These are phyloP conservation scores for Pangasius djambal DNA, from an alignment of 2,797 vertebrate species.

Conservation along the genomic window DNA sequence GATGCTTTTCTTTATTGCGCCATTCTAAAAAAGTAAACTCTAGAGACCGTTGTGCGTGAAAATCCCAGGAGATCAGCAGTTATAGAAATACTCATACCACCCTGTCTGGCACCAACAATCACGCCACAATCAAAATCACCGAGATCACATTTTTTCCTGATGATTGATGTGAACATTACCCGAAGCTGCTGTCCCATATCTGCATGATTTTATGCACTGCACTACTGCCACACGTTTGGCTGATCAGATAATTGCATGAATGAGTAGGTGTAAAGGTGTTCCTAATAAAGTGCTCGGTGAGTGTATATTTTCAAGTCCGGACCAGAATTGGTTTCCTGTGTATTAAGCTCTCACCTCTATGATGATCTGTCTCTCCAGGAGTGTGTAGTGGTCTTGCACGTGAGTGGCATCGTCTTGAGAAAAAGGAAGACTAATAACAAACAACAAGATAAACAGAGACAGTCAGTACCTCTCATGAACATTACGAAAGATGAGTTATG, in stretches of 20 bases:
- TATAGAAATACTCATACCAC: background rate
- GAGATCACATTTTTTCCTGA: background rate
- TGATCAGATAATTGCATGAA: background rate
- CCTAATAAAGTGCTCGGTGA: background rate
- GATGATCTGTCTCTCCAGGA: conserved; percentile 94
- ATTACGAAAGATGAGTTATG: background rate
- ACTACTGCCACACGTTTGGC: background rate
- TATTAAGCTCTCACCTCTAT: conserved; percentile 83
- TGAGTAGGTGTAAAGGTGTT: background rate
- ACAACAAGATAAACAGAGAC: conserved; percentile 46
- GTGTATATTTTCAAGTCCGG: background rate
- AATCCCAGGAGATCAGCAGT: background rate
- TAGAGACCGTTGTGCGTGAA: background rate
- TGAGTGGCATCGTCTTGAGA: conserved; percentile 84
- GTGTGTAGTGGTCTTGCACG: conserved; percentile 90
- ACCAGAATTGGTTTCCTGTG: background rate
- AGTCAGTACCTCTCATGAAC: background rate
- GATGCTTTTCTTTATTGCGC: background rate
- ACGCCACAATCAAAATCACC: background rate
- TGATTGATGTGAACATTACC: background rate
- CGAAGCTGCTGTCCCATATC: background rate
- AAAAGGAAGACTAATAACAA: conserved; percentile 75
- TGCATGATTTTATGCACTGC: background rate
- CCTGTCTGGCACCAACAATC: background rate
- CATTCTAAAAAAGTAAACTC: background rate